Percentiles rank a stretch among this genome's conserved stretches.
Evolutionary conservation across 2,797 vertebrate genomes (phyloP).

Genomic region (Notolabrus celidotus): DNA sequence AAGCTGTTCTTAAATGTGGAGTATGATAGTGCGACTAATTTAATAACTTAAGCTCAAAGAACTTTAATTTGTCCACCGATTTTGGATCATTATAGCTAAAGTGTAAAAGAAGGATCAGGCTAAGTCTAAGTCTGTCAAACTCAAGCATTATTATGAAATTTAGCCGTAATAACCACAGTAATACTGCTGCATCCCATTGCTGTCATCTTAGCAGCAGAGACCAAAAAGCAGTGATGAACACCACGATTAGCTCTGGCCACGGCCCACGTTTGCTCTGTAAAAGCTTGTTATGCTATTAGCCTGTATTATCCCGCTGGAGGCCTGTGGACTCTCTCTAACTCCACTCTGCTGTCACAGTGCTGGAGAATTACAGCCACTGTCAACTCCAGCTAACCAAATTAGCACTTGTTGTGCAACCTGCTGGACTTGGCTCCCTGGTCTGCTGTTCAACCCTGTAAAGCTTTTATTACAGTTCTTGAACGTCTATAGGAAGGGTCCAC

Average conservation of each 20-base stretch:
- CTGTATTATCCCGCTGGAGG: conserved; percentile 60
- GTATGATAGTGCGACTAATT: no score
- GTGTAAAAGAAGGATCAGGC: no score
- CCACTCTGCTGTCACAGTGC: conserved; percentile 60
- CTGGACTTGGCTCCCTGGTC: conserved; percentile 65
- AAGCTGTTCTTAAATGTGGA: no score
- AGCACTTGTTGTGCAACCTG: conserved; percentile 80
- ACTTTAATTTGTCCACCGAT: no score
- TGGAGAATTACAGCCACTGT: conserved; percentile 72
- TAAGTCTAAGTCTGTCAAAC: no score
- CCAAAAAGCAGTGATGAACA: conserved; percentile 25
- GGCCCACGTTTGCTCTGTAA: conserved; percentile 45
- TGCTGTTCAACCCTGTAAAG: conserved; percentile 40
- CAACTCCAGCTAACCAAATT: conserved; percentile 78
- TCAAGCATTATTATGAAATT: neutral
- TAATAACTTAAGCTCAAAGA: no score
- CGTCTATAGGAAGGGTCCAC: conserved; percentile 20
- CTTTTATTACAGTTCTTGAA: conserved; percentile 21
- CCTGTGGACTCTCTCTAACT: conserved; percentile 46
- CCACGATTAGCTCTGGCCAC: conserved; percentile 36
- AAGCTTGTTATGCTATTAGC: conserved; percentile 75
- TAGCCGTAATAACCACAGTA: neutral
- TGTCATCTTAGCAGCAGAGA: conserved; percentile 9
- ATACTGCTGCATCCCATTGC: neutral
- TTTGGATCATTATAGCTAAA: no score